Base-by-base conservation (phyloP, 2,888 invertebrate genomes). In the Pyrgus malvae region DNA sequence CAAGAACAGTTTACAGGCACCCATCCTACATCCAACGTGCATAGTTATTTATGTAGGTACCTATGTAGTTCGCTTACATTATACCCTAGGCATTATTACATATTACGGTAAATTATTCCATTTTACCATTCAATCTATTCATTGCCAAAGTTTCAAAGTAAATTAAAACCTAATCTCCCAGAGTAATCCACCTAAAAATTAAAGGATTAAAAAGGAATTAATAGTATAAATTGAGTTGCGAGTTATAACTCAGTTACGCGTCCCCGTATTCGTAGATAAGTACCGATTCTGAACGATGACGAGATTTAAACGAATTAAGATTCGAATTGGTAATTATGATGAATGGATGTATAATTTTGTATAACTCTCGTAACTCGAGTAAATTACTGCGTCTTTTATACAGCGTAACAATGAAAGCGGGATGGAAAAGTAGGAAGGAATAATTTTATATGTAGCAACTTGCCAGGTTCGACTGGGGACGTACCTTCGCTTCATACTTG, bases 161-260 rank as follows among this genome's bases (percentile, higher is more conserved):
- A 48, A 48, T 48, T 48, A 48, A 37, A 48, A 48, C 46, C 33
- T 48, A 48, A 48, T 37, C 35, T 37, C 25, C 21, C 7, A 14
- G n/a, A 25, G 35, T 35, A 57, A 57, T 57, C 53, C 56, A 41
- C 51, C 51, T 56, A 46, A 48, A 53, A 56, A 56, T 56, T 51
- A 51, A 51, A 51, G 48, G 56, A 51, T 49, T 54, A 33, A 29
- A 49, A 46, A 33, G 53, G 37, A 54, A 50, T 44, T 49, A 40
- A 46, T 46, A 33, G 19, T 33, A 46, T 11, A 40, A 59, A 50
- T 56, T 48, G 49, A 59, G 46, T 54, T 48, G 21, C 23, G 45
- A 59, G 49, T 54, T 54, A 50, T 50, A 56, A 59, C 49, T 54
- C 40, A 23, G 49, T 54, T 49, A 49, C 16, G 33, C 19, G 40